Conservation (phyloP, 1,140 invertebrate genomes). For the Asobara japonica region DNA sequence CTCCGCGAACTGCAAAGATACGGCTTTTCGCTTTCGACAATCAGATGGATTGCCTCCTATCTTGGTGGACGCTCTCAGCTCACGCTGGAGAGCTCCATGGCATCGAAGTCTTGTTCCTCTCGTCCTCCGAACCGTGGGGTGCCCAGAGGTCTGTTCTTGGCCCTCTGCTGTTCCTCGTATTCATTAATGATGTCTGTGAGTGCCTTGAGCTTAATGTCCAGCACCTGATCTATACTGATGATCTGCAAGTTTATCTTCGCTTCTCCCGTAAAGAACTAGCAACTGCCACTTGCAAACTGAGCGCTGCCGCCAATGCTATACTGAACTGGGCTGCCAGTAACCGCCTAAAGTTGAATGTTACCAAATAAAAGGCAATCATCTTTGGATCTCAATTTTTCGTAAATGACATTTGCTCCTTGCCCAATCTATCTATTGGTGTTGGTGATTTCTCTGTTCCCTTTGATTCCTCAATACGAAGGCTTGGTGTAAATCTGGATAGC, state of each 20-base stretch:
- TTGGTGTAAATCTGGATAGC: background rate
- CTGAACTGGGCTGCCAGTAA: background rate
- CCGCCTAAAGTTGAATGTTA: background rate
- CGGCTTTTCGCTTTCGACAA: background rate
- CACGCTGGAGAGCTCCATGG: background rate
- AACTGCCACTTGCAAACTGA: background rate
- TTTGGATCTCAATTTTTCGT: background rate
- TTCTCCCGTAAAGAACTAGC: background rate
- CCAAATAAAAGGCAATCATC: background rate
- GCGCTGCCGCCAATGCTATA: background rate
- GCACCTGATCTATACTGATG: no score
- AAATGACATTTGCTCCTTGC: no score
- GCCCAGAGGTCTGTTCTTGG: no score
- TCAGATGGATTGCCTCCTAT: no score
- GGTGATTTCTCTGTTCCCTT: no score
- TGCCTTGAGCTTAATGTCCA: no score
- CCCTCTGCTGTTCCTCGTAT: no score
- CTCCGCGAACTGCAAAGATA: no score
- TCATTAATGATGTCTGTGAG: no score
- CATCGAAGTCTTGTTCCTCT: background rate
- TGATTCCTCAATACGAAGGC: background rate
- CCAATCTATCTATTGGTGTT: no score
- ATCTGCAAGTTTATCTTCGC: background rate
- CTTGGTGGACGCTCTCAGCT: background rate
- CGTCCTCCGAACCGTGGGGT: background rate